Conservation (phyloP, 2,113 vertebrate species). For the Jacana jacana region DNA sequence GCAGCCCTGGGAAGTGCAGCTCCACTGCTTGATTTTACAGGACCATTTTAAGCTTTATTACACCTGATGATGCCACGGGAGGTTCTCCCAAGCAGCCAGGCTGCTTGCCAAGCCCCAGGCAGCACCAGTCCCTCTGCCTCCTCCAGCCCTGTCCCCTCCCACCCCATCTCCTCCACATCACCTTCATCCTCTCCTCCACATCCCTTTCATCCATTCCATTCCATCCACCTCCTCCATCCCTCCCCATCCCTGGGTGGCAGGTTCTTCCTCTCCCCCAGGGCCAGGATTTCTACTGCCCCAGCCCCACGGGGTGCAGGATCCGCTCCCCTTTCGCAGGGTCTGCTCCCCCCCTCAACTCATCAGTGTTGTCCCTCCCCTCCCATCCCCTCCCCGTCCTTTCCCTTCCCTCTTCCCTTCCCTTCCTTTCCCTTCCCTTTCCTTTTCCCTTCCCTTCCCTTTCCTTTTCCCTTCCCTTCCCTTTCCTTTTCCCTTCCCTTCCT, state of each 20-base stretch:
- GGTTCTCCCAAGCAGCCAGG: too few species aligned
- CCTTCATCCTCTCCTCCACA: too few species aligned
- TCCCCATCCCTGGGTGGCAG: background rate
- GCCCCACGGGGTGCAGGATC: rapidly evolving
- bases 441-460: too few species aligned
- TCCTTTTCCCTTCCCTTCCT: too few species aligned
- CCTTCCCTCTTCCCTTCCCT: too few species aligned
- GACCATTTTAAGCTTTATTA: background rate
- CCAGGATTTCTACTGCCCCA: background rate
- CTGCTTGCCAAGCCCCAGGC: background rate
- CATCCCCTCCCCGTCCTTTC: too few species aligned
- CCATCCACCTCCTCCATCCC: background rate
- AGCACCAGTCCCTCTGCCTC: background rate
- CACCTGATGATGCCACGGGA: rapidly evolving
- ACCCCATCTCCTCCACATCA: background rate
- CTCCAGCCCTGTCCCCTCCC: background rate
- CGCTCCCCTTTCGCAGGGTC: background rate
- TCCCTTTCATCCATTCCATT: too few species aligned
- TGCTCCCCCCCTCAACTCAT: too few species aligned
- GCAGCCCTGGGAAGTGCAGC: background rate
- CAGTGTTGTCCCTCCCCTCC: too few species aligned
- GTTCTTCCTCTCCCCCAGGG: background rate
- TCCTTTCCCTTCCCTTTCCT: too few species aligned
- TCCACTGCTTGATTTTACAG: too few species aligned
- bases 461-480: too few species aligned